Percentiles rank a stretch among this genome's conserved stretches.
phyloP scores from a whole-genome alignment of 2,888 invertebrate species.

The Suillia variegata region DNA sequence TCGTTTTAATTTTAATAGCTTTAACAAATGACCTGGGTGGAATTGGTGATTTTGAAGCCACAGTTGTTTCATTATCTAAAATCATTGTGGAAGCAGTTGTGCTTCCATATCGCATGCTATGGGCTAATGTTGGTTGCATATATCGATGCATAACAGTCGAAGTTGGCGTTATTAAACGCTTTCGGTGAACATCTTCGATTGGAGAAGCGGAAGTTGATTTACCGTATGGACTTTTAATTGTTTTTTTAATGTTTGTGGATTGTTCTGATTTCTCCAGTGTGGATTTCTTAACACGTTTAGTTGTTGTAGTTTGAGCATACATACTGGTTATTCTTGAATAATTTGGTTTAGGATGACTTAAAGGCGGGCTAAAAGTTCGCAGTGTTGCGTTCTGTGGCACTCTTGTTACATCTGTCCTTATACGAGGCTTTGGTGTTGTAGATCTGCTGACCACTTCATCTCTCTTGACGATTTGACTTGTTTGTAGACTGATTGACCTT shows the following conservation, averaged over 20 bases:
- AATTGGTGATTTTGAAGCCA: constrained; percentile 41
- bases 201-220: constrained; percentile 13
- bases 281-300: constrained; percentile 29
- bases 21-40: constrained; percentile 30
- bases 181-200: constrained; percentile 29
- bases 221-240: constrained; percentile 12
- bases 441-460: constrained; percentile 44
- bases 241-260: too few relatives aligned
- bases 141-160: constrained; percentile 61
- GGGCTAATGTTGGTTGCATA: constrained; percentile 68
- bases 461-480: constrained; percentile 44
- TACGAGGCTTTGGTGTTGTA: constrained; percentile 44
- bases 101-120: constrained; percentile 64
- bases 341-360: constrained; percentile 29
- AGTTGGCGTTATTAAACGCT: constrained; percentile 39
- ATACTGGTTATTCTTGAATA: constrained; percentile 29
- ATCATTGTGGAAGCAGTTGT: constrained; percentile 24
- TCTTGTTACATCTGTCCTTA: constrained; percentile 49
- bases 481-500: constrained; percentile 42
- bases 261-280: constrained; percentile 20
- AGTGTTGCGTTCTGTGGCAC: constrained; percentile 43
- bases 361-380: constrained; percentile 42
- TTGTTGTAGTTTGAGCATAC: constrained; percentile 26
- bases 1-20: constrained; percentile 31
- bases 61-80: constrained; percentile 35